These are phyloP conservation scores for Camponotus pennsylvanicus DNA, from an alignment of 1,140 invertebrate species.

Conservation along the genomic window DNA sequence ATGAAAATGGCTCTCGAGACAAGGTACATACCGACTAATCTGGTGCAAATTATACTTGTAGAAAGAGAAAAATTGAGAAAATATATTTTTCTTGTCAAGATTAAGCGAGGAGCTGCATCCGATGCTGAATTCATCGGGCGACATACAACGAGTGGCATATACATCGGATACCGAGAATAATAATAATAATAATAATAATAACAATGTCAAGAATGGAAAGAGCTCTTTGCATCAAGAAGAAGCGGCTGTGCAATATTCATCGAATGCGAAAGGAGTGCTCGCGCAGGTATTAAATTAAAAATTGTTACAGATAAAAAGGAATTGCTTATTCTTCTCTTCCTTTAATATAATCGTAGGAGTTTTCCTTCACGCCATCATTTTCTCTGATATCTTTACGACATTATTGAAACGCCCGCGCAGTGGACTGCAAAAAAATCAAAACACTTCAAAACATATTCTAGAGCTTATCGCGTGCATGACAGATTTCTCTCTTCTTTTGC, in stretches of 20 bases:
- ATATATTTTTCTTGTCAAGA: slow-evolving; percentile 43
- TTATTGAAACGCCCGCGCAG: not conserved
- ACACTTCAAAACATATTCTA: not conserved
- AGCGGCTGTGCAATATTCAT: slow-evolving; percentile 53
- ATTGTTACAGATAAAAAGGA: too few species aligned
- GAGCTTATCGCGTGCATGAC: not conserved
- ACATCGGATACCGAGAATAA: slow-evolving; percentile 63
- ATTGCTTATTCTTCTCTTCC: not conserved
- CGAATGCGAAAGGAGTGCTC: slow-evolving; percentile 76
- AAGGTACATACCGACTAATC: slow-evolving; percentile 8
- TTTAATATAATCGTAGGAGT: not conserved
- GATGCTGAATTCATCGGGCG: slow-evolving; percentile 34
- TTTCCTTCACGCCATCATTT: not conserved
- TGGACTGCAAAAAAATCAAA: not conserved
- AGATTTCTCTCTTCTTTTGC: not conserved
- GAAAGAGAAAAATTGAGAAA: slow-evolving; percentile 15
- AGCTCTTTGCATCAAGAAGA: slow-evolving; percentile 7
- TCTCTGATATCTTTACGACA: not conserved
- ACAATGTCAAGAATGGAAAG: slow-evolving; percentile 67
- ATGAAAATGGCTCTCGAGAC: slow-evolving; percentile 10
- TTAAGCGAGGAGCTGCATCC: slow-evolving; percentile 70
- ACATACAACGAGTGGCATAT: too few species aligned
- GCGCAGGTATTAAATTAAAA: slow-evolving; percentile 73
- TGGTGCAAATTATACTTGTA: not conserved
- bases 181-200: slow-evolving; percentile 60